Percentiles rank a stretch among this genome's conserved stretches.
Evolutionary conservation across 64 coral and sea anemone species (phyloP).

Genomic region (Stylophora pistillata): DNA sequence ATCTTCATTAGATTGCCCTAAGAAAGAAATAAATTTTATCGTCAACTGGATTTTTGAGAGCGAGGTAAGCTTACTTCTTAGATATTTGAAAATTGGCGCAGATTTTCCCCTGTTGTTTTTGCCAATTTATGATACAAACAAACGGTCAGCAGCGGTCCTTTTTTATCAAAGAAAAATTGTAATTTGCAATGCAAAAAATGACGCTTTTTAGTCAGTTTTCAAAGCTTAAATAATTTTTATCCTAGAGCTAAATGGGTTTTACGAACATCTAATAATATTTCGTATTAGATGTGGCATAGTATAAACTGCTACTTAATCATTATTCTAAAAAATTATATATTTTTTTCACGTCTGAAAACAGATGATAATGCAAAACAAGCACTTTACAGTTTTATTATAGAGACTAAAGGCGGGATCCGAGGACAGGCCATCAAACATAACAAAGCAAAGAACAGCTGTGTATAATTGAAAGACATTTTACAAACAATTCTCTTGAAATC

Average conservation of each 20-base stretch:
- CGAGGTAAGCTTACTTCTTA: neutral
- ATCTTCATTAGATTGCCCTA: neutral
- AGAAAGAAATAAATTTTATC: neutral
- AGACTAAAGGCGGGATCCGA: neutral
- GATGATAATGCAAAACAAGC: too few relatives aligned
- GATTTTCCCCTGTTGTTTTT: neutral
- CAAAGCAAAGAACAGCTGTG: constrained; percentile 18
- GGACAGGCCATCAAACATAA: neutral
- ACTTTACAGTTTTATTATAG: neutral
- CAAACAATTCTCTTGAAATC: constrained; percentile 8
- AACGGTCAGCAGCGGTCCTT: neutral
- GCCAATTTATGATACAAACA: too few relatives aligned
- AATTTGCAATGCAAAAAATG: constrained; percentile 33
- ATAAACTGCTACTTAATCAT: too few relatives aligned
- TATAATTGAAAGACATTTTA: constrained; percentile 6
- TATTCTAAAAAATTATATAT: too few relatives aligned
- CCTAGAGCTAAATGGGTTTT: neutral
- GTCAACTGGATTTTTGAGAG: neutral
- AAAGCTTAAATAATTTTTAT: neutral
- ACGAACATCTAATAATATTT: neutral
- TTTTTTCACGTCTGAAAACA: too few relatives aligned
- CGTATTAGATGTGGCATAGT: neutral
- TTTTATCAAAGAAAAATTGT: neutral
- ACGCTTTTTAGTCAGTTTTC: neutral
- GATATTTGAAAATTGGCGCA: neutral